Conservation (phyloP, 2,113 vertebrate genomes). For the Rhodinocichla rosea region DNA sequence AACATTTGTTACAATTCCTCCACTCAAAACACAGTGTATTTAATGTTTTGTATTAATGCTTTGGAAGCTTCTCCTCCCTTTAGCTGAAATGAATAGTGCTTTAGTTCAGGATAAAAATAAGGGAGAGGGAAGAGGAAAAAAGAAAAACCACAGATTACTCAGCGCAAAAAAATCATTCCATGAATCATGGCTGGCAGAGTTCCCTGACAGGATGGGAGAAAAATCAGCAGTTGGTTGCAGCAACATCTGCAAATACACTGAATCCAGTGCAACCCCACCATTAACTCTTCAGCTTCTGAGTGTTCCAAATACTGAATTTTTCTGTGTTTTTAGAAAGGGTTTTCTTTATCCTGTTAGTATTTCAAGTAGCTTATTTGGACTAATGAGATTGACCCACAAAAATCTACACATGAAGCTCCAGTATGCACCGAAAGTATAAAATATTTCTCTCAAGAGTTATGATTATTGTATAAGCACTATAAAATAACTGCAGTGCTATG, state of each 20-base stretch:
- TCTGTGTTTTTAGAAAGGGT: neutral
- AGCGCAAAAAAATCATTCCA: slow-evolving; percentile 79
- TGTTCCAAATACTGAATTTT: neutral
- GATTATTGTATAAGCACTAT: neutral
- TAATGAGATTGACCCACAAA: neutral
- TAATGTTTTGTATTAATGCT: slow-evolving; percentile 46
- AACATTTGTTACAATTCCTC: neutral
- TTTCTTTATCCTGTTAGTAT: neutral
- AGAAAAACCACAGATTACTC: slow-evolving; percentile 78
- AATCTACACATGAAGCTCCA: neutral
- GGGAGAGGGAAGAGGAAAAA: slow-evolving; percentile 53
- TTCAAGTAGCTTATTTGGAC: neutral
- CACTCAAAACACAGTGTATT: slow-evolving; percentile 29
- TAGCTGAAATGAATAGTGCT: slow-evolving; percentile 62
- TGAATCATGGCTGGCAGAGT: slow-evolving; percentile 79
- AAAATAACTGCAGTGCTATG: neutral
- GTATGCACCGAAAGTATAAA: neutral
- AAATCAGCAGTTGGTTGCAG: slow-evolving; percentile 64
- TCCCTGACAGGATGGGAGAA: slow-evolving; percentile 69
- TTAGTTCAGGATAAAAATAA: slow-evolving; percentile 65
- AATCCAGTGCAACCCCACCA: slow-evolving; percentile 23
- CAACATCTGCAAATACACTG: slow-evolving; percentile 74
- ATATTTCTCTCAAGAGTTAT: neutral
- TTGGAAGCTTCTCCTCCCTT: slow-evolving; percentile 49
- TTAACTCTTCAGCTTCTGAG: slow-evolving; percentile 66